phyloP scores from a whole-genome alignment of 1,140 invertebrate species.

The Hesperophylax magnus region DNA sequence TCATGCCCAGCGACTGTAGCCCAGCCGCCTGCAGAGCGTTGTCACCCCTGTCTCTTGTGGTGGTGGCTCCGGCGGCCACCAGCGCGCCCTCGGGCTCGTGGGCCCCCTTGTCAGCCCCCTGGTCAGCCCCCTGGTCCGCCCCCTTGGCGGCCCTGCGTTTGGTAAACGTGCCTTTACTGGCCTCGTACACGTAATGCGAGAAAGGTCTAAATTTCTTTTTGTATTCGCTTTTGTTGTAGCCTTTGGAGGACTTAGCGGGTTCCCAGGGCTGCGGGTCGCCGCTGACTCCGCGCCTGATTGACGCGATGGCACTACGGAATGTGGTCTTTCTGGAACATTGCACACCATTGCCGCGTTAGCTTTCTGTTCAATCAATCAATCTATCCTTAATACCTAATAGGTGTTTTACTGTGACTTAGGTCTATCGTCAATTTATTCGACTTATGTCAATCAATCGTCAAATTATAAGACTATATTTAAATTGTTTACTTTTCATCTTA shows the following conservation, averaged over 20 bases:
- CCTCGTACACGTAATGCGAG: conserved; percentile 83
- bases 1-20: conserved; percentile 62
- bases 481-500: no score
- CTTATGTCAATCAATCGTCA: no score
- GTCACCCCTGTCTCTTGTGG: neutral
- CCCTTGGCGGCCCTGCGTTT: conserved; percentile 68
- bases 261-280: conserved; percentile 63
- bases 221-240: conserved; percentile 79
- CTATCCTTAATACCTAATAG: no score
- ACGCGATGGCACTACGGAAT: conserved; percentile 71
- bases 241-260: conserved; percentile 61
- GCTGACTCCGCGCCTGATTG: conserved; percentile 70
- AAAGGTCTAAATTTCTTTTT: conserved; percentile 87
- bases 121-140: neutral
- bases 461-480: no score
- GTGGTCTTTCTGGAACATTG: conserved; percentile 71
- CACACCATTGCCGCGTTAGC: conserved; percentile 34
- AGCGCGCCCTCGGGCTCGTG: conserved; percentile 59
- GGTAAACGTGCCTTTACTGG: conserved; percentile 80
- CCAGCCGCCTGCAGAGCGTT: conserved; percentile 64
- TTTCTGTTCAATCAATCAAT: neutral
- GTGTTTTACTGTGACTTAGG: no score
- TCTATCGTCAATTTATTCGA: no score
- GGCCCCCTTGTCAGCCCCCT: conserved; percentile 4
- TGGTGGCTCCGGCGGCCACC: no score